Evolutionary conservation across 1,140 invertebrate species (phyloP).

Genomic region (Scylla paramamosain): DNA sequence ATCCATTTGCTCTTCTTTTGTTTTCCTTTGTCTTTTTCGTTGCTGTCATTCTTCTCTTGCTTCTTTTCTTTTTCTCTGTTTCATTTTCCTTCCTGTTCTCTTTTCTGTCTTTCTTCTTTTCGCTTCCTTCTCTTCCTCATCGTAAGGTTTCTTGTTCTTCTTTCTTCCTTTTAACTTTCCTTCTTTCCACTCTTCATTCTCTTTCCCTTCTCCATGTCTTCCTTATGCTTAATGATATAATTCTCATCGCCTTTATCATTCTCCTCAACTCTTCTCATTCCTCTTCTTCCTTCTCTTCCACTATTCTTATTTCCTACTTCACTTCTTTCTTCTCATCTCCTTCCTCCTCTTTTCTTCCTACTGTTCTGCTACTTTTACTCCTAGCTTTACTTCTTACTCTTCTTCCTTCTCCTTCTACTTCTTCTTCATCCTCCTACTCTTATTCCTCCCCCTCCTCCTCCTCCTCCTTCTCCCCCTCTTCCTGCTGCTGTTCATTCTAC

Average conservation of each 20-base stretch:
- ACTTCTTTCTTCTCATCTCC: not conserved
- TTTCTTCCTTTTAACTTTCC: not conserved
- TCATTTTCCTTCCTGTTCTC: not conserved
- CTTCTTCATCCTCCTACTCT: not conserved
- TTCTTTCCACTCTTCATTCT: not conserved
- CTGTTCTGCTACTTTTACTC: too few relatives aligned
- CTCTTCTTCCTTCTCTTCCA: not conserved
- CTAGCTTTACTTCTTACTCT: not conserved
- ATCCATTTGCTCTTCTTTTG: not conserved
- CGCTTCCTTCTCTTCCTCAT: not conserved
- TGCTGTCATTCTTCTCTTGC: not conserved
- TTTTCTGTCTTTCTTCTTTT: not conserved
- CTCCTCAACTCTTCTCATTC: not conserved
- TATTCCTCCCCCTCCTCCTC: not conserved
- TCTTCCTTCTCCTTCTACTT: not conserved
- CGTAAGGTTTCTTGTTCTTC: not conserved
- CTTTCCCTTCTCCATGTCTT: not conserved
- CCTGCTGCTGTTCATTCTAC: too few relatives aligned
- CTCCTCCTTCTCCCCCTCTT: not conserved
- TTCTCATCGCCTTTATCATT: not conserved
- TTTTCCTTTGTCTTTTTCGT: not conserved
- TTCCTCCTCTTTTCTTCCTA: not conserved
- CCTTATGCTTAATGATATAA: not conserved
- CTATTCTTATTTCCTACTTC: not conserved
- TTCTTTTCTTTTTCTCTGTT: too few relatives aligned